Conservation (phyloP, 2,113 vertebrate species). For the Gambusia holbrooki region DNA sequence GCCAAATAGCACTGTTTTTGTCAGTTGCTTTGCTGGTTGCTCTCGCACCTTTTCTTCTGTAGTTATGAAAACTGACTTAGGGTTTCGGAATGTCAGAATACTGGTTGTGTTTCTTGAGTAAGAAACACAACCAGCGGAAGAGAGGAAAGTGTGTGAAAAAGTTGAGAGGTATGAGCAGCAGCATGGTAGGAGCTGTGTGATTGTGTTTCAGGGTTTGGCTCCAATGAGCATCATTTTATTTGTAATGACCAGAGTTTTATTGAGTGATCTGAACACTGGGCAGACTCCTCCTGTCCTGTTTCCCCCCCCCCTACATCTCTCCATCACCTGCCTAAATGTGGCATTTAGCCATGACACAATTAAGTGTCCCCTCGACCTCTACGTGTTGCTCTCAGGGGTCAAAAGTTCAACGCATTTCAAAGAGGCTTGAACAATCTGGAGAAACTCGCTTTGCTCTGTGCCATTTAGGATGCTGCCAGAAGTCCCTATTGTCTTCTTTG, state of each 20-base stretch:
- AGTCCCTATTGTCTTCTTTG: constrained; percentile 20
- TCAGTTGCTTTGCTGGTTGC: constrained; percentile 18
- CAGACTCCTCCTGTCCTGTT: constrained; percentile 31
- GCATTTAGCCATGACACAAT: constrained; percentile 50
- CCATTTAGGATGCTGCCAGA: constrained; percentile 18
- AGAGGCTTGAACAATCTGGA: constrained; percentile 21
- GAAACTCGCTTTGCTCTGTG: constrained; percentile 24
- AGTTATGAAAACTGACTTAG: constrained; percentile 49
- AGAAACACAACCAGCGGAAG: constrained; percentile 41
- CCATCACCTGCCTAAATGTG: constrained; percentile 35
- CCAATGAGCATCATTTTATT: constrained; percentile 16
- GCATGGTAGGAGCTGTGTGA: constrained; percentile 34
- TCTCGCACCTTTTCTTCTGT: constrained; percentile 24
- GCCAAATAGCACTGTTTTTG: background rate
- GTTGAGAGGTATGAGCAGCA: constrained; percentile 57
- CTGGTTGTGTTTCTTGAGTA: constrained; percentile 75
- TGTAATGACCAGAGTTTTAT: constrained; percentile 41
- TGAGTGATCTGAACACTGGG: constrained; percentile 49
- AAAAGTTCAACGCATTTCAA: constrained; percentile 50
- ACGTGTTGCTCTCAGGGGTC: constrained; percentile 11
- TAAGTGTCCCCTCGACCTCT: constrained; percentile 32
- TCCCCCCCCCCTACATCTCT: constrained; percentile 23
- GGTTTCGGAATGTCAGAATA: constrained; percentile 76
- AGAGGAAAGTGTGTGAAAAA: constrained; percentile 45
- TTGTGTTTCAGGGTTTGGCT: constrained; percentile 38